phyloP scores from a whole-genome alignment of 1,140 invertebrate species.

The Aphaenogaster floridana region DNA sequence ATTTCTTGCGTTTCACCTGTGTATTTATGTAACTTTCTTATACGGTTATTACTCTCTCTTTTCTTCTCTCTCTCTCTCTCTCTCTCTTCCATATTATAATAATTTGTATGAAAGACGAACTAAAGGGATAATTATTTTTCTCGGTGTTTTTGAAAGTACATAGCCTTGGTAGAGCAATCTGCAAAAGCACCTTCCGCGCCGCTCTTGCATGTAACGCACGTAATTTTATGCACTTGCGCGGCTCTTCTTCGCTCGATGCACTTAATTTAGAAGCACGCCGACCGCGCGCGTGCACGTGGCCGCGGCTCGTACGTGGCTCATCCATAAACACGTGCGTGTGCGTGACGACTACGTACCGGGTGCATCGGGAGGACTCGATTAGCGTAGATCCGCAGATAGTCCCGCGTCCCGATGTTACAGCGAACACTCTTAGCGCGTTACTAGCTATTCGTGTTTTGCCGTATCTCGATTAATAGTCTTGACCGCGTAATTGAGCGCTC shows the following conservation, averaged over 20 bases:
- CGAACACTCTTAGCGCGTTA: slow-evolving; percentile 68
- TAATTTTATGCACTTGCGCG: slow-evolving; percentile 58
- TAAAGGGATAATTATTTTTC: slow-evolving; percentile 21
- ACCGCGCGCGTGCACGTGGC: slow-evolving; percentile 34
- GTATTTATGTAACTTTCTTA: slow-evolving; percentile 2
- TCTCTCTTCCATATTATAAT: not conserved
- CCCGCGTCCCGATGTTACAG: slow-evolving; percentile 67
- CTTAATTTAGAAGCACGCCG: slow-evolving; percentile 60
- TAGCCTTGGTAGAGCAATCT: not conserved
- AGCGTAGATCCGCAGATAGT: slow-evolving; percentile 74
- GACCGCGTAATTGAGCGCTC: slow-evolving; percentile 70
- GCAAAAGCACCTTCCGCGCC: slow-evolving; percentile 14
- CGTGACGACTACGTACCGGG: slow-evolving; percentile 60
- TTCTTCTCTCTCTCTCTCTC: not conserved
- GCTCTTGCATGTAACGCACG: slow-evolving; percentile 39
- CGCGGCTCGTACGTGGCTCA: not conserved
- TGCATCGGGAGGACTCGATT: slow-evolving; percentile 71
- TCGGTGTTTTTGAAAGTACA: slow-evolving; percentile 9
- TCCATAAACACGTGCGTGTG: slow-evolving; percentile 54
- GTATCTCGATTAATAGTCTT: slow-evolving; percentile 75
- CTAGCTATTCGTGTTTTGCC: slow-evolving; percentile 71
- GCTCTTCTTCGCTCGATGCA: slow-evolving; percentile 42
- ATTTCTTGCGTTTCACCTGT: not conserved
- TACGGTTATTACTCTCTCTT: not conserved
- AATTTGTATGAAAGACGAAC: not conserved